A percentile compares a stretch with the other conserved stretches of the same genome.
phyloP scores from a whole-genome alignment of 2,113 vertebrate species.

The Rhodinocichla rosea region DNA sequence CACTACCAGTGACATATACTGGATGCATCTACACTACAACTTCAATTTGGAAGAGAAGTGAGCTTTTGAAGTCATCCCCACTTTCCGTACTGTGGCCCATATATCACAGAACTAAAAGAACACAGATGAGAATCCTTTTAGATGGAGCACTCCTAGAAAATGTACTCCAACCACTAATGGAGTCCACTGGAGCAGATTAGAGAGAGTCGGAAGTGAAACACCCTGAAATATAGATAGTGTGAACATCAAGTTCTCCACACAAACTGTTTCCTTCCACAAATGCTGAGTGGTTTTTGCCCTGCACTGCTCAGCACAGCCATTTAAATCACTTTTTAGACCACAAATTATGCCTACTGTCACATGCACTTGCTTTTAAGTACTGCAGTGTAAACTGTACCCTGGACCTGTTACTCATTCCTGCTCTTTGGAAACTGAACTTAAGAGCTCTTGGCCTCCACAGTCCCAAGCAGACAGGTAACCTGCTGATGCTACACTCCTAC shows the following conservation, averaged over 20 bases:
- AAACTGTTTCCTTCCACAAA: slow-evolving; percentile 34
- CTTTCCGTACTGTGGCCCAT: not conserved
- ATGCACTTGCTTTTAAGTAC: not conserved
- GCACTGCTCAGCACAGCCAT: not conserved
- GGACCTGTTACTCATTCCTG: not conserved
- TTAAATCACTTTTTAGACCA: slow-evolving; percentile 7
- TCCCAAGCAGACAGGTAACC: not conserved
- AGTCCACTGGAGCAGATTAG: not conserved
- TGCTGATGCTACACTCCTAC: not conserved
- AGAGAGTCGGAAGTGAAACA: not conserved
- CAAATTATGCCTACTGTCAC: not conserved
- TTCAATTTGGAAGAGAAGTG: not conserved
- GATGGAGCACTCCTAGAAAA: not conserved
- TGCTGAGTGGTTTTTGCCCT: not conserved
- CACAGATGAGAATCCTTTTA: not conserved
- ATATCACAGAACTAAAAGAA: not conserved
- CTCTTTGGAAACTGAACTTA: not conserved
- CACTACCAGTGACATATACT: not conserved
- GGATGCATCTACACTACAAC: not conserved
- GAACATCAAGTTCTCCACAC: not conserved
- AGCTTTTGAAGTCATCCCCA: not conserved
- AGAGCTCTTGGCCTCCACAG: not conserved
- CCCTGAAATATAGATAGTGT: not conserved
- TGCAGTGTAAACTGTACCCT: not conserved
- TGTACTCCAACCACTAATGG: slow-evolving; percentile 25